Conservation (phyloP, 2,888 invertebrate species). For the Xylota sylvarum region DNA sequence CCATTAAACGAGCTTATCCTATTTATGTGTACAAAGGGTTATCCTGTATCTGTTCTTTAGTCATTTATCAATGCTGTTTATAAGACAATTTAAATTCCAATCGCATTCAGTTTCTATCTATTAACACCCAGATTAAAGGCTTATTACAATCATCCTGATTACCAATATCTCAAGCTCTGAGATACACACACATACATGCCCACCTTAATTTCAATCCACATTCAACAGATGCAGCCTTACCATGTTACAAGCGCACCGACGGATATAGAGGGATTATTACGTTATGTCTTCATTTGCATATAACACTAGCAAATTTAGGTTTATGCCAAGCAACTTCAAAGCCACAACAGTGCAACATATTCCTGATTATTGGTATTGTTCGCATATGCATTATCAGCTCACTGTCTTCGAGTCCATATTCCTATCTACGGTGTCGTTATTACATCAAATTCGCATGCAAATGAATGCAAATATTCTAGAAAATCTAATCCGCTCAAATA, state of each 20-base stretch:
- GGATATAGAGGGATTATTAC: slow-evolving; percentile 42
- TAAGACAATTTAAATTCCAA: not conserved
- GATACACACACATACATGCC: slow-evolving; percentile 3
- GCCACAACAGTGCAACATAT: slow-evolving; percentile 39
- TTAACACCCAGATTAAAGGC: slow-evolving; percentile 7
- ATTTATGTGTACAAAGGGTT: not conserved
- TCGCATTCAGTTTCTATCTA: not conserved
- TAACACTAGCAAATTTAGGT: slow-evolving; percentile 35
- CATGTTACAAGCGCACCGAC: not conserved
- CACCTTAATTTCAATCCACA: slow-evolving; percentile 21
- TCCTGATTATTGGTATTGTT: slow-evolving; percentile 49
- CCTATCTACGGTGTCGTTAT: slow-evolving; percentile 19
- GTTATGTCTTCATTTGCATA: slow-evolving; percentile 53
- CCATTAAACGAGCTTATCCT: not conserved
- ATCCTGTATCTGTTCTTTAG: not conserved
- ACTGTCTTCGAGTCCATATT: slow-evolving; percentile 4
- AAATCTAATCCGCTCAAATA: slow-evolving; percentile 36
- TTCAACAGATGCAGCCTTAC: slow-evolving; percentile 30
- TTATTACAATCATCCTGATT: slow-evolving; percentile 13
- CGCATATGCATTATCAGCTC: slow-evolving; percentile 32
- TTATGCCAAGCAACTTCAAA: slow-evolving; percentile 22
- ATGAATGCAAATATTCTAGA: slow-evolving; percentile 58
- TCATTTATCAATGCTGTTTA: not conserved
- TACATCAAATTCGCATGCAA: slow-evolving; percentile 57
- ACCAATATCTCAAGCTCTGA: slow-evolving; percentile 12